phyloP scores from a whole-genome alignment of 2,797 vertebrate genomes.

The Sebastes iracundus region DNA sequence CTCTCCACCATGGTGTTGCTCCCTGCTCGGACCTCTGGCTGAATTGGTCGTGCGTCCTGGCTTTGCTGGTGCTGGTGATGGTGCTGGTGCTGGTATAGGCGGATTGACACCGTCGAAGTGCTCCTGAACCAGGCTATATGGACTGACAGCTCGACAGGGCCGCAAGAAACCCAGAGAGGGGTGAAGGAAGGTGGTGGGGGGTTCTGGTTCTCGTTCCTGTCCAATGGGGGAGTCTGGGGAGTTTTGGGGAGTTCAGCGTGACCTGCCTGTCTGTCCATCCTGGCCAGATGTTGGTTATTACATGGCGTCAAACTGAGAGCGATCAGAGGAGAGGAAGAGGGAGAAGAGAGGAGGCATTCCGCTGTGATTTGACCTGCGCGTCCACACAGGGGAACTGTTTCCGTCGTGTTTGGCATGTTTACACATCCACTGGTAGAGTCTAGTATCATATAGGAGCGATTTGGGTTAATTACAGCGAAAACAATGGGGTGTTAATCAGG shows the following conservation, averaged over 20 bases:
- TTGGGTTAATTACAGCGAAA: not conserved
- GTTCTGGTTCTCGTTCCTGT: conserved; percentile 72
- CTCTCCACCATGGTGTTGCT: not conserved
- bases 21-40: not conserved
- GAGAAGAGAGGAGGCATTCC: conserved; percentile 28
- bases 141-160: conserved; percentile 67
- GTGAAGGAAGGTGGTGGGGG: conserved; percentile 1
- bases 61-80: not conserved
- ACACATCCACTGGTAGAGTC: not conserved
- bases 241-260: conserved; percentile 52
- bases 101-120: conserved; percentile 77
- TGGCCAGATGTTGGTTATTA: conserved; percentile 82
- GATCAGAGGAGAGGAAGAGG: conserved; percentile 60
- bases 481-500: not conserved
- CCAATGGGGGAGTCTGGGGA: conserved; percentile 66
- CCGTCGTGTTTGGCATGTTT: conserved; percentile 4
- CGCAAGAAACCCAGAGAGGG: conserved; percentile 23
- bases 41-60: not conserved
- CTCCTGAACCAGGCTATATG: conserved; percentile 71
- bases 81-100: no score
- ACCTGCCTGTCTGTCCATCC: conserved; percentile 60
- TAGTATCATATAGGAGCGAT: not conserved
- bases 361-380: conserved; percentile 57
- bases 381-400: conserved; percentile 19
- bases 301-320: conserved; percentile 67